Evolutionary conservation across 1,140 invertebrate genomes (phyloP), one percentile per base, ranked within the genome.

Genomic region (Eueides isabella): DNA sequence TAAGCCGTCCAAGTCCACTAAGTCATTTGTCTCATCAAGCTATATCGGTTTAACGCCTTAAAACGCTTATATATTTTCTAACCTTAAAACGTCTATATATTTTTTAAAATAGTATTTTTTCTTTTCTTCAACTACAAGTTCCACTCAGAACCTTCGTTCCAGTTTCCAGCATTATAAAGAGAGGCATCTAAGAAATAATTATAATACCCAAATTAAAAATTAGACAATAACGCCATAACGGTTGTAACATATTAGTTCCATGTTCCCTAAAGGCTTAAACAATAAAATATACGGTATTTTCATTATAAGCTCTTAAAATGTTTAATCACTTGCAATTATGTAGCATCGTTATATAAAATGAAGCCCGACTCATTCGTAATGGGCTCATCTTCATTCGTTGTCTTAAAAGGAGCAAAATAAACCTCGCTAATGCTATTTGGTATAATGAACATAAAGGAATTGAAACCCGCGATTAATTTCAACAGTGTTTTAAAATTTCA

Each of bases 371-470:
- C 14, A 9, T 30, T 68, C 71, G 41, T 77, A 67, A 73, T 65
- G 48, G 70, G 65, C 23, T 61, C 64, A 76, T 72, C 74, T 68
- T 72, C 74, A 72, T 76, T 68, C 64, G 66, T 65, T 72, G 44
- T 71, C 41, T 62, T 73, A 35, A 73, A 71, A 33, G 48, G 26
- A 73, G 41, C 64, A 63, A 30, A 67, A 41, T 73, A 61, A 44
- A 67, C 14, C 33, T 14, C 23, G 48, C 23, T 55, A 55, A 55
- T 55, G 9, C 48, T 55, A 23, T 69, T 69, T 19, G 67, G 14
- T 69, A 30, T 31, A 69, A 61, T 69, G n/a, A 61, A 69, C 23
- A 23, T 55, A 55, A 55, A 55, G 3, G 19, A 55, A 4, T 55
- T 26, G 48, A 55, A 23, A 14, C 26, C 23, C 19, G 1, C 48